A percentile compares a stretch with the other conserved stretches of the same genome.
These are phyloP conservation scores for Andinoacara biseriatus DNA, from an alignment of 2,113 vertebrate species.

Conservation along the genomic window DNA sequence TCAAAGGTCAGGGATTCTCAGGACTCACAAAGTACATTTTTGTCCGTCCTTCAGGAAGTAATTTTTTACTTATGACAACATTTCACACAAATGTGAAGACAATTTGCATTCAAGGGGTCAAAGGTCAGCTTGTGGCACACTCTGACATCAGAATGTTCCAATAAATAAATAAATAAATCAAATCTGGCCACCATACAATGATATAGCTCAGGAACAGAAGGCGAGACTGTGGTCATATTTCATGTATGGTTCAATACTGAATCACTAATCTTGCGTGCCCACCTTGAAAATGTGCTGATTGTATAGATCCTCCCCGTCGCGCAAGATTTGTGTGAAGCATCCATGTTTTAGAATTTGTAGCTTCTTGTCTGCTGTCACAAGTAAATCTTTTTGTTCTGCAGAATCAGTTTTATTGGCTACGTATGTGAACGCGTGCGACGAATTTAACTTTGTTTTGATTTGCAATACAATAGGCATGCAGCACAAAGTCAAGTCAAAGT, in stretches of 20 bases:
- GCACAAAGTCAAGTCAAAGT: background rate
- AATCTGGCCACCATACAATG: background rate
- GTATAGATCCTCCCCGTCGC: background rate
- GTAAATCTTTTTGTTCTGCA: background rate
- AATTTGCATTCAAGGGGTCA: background rate
- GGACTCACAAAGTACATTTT: background rate
- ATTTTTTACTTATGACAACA: background rate
- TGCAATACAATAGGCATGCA: background rate
- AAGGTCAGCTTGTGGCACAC: background rate
- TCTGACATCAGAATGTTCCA: background rate
- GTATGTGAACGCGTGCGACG: background rate
- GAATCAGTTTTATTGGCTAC: background rate
- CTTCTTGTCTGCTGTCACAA: background rate
- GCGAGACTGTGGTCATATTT: background rate
- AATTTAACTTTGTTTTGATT: background rate
- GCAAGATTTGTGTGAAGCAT: constrained; percentile 2
- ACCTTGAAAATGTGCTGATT: constrained; percentile 14
- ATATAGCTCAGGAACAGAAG: background rate
- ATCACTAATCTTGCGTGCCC: background rate
- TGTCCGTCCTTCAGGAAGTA: rapidly evolving
- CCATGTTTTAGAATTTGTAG: background rate
- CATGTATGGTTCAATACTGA: background rate
- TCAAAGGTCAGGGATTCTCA: background rate
- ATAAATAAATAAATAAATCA: background rate
- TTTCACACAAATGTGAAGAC: background rate